Evolutionary conservation across 2,113 vertebrate species (phyloP).

Genomic region (Fregata magnificens): DNA sequence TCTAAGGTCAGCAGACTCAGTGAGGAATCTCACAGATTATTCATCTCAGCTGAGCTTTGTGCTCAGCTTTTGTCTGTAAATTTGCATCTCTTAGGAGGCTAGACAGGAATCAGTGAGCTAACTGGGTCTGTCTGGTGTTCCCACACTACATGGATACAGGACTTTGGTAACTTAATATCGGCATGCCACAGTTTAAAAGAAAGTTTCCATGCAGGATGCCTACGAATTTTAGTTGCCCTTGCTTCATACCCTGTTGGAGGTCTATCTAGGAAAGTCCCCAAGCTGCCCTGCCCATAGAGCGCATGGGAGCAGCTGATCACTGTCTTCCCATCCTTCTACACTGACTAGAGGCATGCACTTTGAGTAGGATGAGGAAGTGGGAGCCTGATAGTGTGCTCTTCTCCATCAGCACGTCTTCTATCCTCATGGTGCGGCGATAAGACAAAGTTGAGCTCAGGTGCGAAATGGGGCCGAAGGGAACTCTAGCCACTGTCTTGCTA

Average conservation of each 20-base stretch:
- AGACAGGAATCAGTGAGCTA: background rate
- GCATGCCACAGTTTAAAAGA: background rate
- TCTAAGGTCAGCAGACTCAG: background rate
- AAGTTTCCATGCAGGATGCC: background rate
- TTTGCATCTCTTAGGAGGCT: background rate
- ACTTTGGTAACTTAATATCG: background rate
- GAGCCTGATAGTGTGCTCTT: background rate
- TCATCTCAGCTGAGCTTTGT: background rate
- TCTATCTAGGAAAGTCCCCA: background rate
- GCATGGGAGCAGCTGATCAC: background rate
- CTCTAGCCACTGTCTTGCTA: background rate
- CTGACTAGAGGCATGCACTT: background rate
- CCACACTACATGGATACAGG: background rate
- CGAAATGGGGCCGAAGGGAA: background rate
- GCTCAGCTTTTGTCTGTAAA: background rate
- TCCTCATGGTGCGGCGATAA: background rate
- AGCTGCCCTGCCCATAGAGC: background rate
- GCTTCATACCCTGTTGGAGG: background rate
- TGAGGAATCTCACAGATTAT: background rate
- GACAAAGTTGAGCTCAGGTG: background rate
- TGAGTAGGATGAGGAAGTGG: background rate
- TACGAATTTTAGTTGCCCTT: fast-evolving
- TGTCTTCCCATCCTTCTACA: background rate
- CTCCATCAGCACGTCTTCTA: background rate
- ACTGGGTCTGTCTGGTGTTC: background rate